These are phyloP conservation scores for Caenorhabditis japonica DNA, from an alignment of 2,888 invertebrate genomes.

Conservation along the genomic window DNA sequence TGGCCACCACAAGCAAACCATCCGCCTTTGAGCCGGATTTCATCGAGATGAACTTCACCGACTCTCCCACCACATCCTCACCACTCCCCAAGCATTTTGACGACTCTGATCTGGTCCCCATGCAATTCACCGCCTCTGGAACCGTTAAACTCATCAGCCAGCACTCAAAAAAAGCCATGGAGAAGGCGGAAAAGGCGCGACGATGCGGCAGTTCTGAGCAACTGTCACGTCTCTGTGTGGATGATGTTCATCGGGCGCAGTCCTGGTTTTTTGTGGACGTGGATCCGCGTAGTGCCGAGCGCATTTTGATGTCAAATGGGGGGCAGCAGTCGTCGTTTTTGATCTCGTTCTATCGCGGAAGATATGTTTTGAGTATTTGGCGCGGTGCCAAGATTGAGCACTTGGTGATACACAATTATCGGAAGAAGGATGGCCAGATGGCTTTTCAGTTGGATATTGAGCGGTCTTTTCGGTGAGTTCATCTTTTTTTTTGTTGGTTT, in stretches of 20 bases:
- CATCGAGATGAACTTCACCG: slow-evolving; percentile 52
- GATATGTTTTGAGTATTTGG: slow-evolving; percentile 38
- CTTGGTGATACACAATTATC: slow-evolving; percentile 26
- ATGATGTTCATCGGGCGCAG: slow-evolving; percentile 53
- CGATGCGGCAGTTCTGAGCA: slow-evolving; percentile 39
- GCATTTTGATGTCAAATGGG: slow-evolving; percentile 58
- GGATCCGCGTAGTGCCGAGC: slow-evolving; percentile 47
- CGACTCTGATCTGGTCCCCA: slow-evolving; percentile 60
- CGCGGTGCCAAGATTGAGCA: slow-evolving; percentile 11
- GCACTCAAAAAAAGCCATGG: slow-evolving; percentile 29
- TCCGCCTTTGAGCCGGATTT: slow-evolving; percentile 37
- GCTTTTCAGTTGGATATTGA: slow-evolving; percentile 46
- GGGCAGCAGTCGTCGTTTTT: slow-evolving; percentile 37
- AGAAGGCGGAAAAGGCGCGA: slow-evolving; percentile 16
- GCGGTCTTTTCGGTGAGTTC: slow-evolving; percentile 44
- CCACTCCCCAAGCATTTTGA: slow-evolving; percentile 57
- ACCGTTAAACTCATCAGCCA: slow-evolving; percentile 46
- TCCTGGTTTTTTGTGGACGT: slow-evolving; percentile 61
- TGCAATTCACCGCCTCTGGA: slow-evolving; percentile 43
- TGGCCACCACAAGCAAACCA: slow-evolving; percentile 24
- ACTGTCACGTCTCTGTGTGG: slow-evolving; percentile 9
- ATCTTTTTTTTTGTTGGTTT: not conserved
- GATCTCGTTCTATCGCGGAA: slow-evolving; percentile 16
- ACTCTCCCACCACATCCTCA: slow-evolving; percentile 40
- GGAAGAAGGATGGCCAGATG: slow-evolving; percentile 36